phyloP scores from a whole-genome alignment of 1,140 invertebrate genomes.

The Drosophila paulistorum region DNA sequence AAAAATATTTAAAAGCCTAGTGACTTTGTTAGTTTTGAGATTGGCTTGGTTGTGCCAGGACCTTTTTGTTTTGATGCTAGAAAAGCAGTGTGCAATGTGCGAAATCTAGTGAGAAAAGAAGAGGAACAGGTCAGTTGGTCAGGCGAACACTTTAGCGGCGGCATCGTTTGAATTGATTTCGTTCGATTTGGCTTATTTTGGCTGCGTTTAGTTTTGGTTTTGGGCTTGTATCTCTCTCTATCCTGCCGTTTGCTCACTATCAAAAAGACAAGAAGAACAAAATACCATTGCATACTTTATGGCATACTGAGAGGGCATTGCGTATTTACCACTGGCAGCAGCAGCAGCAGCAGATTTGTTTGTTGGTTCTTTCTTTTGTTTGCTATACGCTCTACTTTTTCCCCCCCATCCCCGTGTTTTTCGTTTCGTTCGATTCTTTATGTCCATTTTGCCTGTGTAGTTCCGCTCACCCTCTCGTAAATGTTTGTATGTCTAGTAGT shows the following conservation, averaged over 20 bases:
- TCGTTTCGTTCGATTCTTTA: background rate
- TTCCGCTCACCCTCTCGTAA: background rate
- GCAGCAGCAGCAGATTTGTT: slow-evolving; percentile 54
- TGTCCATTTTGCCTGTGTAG: background rate
- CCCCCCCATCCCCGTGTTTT: background rate
- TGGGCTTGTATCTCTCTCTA: slow-evolving; percentile 18
- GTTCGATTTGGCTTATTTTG: slow-evolving; percentile 9
- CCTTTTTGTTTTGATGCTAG: too few relatives aligned
- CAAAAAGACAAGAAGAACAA: too few relatives aligned
- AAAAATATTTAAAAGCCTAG: too few relatives aligned
- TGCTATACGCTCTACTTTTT: slow-evolving; percentile 21
- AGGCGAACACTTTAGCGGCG: slow-evolving; percentile 1
- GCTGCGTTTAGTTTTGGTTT: slow-evolving; percentile 19
- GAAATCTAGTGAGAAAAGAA: background rate
- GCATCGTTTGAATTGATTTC: slow-evolving; percentile 8
- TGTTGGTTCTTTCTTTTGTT: slow-evolving; percentile 61
- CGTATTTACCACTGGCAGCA: slow-evolving; percentile 58
- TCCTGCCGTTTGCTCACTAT: slow-evolving; percentile 16
- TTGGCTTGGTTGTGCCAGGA: too few relatives aligned
- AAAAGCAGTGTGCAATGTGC: background rate
- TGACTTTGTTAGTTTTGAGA: too few relatives aligned
- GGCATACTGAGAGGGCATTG: slow-evolving; percentile 51
- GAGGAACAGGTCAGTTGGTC: slow-evolving; percentile 23
- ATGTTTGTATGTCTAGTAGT: slow-evolving; percentile 5
- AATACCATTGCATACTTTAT: slow-evolving; percentile 60